Conservation (phyloP, 2,113 vertebrate genomes). For the Pseudolaguvia tuberculata region DNA sequence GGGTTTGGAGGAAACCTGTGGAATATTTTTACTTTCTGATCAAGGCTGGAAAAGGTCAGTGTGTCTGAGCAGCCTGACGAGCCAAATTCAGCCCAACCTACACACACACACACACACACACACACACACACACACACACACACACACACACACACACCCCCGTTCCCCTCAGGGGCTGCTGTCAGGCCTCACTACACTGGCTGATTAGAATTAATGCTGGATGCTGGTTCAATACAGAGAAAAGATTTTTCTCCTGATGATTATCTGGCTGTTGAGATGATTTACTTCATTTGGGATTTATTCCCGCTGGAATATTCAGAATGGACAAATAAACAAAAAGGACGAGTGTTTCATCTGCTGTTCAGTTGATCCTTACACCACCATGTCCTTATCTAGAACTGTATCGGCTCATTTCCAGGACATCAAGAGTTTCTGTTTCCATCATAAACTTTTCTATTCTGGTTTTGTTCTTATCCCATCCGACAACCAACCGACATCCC, state of each 20-base stretch:
- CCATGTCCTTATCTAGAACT: background rate
- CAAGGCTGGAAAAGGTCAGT: constrained; percentile 20
- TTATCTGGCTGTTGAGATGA: constrained; percentile 57
- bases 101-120: constrained; percentile 4
- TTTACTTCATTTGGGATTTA: constrained; percentile 41
- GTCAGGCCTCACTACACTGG: constrained; percentile 60
- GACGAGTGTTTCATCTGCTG: background rate
- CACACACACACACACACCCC: constrained; percentile 8
- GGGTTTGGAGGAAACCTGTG: background rate
- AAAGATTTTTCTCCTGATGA: constrained; percentile 55
- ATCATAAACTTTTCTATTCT: too few species aligned
- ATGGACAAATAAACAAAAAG: constrained; percentile 29
- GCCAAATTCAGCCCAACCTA: constrained; percentile 36
- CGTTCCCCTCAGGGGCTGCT: constrained; percentile 39
- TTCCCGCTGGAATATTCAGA: constrained; percentile 16
- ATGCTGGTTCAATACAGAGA: constrained; percentile 59
- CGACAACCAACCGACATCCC: too few species aligned
- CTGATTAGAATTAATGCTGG: constrained; percentile 67
- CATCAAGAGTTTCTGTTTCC: too few species aligned
- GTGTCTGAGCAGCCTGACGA: constrained; percentile 53
- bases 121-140: background rate
- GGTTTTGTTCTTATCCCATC: too few species aligned
- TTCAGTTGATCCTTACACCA: background rate
- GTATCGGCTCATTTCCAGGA: too few species aligned
- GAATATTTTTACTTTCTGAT: background rate